These are phyloP conservation scores for Eremobia ochroleuca DNA, from an alignment of 2,888 invertebrate species.

Conservation along the genomic window DNA sequence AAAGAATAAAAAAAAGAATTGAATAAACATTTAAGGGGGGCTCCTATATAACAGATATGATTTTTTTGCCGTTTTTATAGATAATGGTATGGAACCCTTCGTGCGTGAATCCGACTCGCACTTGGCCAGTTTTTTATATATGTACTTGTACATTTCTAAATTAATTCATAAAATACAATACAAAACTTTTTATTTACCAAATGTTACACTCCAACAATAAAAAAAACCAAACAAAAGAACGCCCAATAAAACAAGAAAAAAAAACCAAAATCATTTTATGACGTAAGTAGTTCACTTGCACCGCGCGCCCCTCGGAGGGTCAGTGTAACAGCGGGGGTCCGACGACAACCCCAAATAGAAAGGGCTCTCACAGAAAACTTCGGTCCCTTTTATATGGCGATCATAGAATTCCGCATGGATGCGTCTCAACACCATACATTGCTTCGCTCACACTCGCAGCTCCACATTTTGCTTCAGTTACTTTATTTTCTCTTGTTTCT, in stretches of 20 bases:
- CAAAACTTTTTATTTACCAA: background rate
- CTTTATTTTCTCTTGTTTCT: constrained; percentile 68
- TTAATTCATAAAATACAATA: background rate
- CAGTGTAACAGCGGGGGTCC: constrained; percentile 85
- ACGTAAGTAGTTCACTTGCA: constrained; percentile 73
- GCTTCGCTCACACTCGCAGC: constrained; percentile 68
- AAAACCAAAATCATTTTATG: constrained; percentile 40
- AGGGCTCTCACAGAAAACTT: constrained; percentile 84
- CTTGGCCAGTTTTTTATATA: too few relatives aligned
- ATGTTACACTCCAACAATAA: background rate
- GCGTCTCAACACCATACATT: constrained; percentile 75
- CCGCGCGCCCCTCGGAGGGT: constrained; percentile 79
- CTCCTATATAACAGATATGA: too few relatives aligned
- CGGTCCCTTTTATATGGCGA: constrained; percentile 80
- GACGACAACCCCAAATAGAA: constrained; percentile 88
- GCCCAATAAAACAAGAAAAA: constrained; percentile 27
- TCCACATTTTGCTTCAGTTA: constrained; percentile 52
- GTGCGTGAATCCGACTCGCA: too few relatives aligned
- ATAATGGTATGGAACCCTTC: too few relatives aligned
- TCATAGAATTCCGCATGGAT: constrained; percentile 84
- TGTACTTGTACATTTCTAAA: background rate
- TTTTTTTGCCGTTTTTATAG: too few relatives aligned
- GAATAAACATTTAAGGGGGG: too few relatives aligned
- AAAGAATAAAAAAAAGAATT: too few relatives aligned
- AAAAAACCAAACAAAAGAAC: constrained; percentile 24